These are phyloP conservation scores for Pseudomugil gertrudae DNA, from an alignment of 2,797 vertebrate species.

Conservation along the genomic window DNA sequence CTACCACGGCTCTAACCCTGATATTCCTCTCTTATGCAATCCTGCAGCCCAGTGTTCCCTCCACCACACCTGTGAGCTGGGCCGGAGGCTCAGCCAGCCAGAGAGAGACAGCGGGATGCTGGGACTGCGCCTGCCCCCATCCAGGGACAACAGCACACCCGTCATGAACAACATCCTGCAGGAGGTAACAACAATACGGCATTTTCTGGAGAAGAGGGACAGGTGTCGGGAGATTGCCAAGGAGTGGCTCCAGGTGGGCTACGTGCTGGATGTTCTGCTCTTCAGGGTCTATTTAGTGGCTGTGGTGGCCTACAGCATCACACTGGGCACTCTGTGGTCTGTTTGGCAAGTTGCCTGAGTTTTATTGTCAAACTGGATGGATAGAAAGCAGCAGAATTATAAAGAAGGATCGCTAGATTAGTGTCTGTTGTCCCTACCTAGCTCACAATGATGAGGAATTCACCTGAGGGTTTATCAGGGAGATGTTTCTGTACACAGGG, in stretches of 20 bases:
- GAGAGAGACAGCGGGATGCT: conserved; percentile 59
- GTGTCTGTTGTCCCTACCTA: conserved; percentile 12
- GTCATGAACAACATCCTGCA: conserved; percentile 85
- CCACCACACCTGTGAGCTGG: conserved; percentile 76
- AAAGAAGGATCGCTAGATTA: conserved; percentile 5
- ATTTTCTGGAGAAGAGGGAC: conserved; percentile 89
- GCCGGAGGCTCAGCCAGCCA: conserved; percentile 62
- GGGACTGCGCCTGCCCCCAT: conserved; percentile 46
- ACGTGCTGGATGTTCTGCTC: conserved; percentile 91
- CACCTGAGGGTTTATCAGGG: neutral
- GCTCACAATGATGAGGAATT: conserved; percentile 24
- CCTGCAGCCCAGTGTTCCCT: conserved; percentile 81
- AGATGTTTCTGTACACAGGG: conserved; percentile 5
- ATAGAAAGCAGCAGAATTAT: conserved; percentile 10
- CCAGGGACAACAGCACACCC: conserved; percentile 68
- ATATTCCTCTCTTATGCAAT: neutral
- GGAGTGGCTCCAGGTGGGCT: conserved; percentile 95
- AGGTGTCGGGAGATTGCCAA: conserved; percentile 86
- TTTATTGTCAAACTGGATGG: neutral
- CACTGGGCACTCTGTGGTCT: conserved; percentile 91
- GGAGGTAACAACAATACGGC: conserved; percentile 88
- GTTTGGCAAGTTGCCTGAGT: conserved; percentile 89
- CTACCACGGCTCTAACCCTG: neutral
- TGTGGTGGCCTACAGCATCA: conserved; percentile 89
- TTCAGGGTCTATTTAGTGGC: conserved; percentile 90